Percentiles rank a stretch among this genome's conserved stretches.
Conservation (phyloP, 1,140 invertebrate genomes). For the Zaprionus davidi region DNA sequence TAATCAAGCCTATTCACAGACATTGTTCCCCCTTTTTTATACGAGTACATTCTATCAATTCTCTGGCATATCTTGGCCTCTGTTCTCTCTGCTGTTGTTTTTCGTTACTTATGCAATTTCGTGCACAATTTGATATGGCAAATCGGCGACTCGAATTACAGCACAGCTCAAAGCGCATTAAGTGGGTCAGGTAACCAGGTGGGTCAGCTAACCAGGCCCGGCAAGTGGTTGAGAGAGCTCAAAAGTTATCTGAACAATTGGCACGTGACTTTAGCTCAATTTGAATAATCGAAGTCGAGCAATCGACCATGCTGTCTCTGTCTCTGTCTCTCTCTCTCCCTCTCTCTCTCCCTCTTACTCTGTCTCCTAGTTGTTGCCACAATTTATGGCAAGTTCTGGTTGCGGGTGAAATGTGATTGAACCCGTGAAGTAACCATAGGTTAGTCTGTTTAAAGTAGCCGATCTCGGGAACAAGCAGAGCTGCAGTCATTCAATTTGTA, state of each 20-base stretch:
- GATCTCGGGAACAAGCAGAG: not conserved
- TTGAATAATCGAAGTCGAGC: constrained; percentile 4
- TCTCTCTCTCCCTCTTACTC: not conserved
- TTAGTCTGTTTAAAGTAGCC: not conserved
- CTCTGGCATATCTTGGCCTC: not conserved
- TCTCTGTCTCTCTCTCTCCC: no score
- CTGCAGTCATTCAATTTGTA: not conserved
- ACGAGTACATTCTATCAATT: not conserved
- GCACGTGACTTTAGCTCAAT: constrained; percentile 6
- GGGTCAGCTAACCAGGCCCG: not conserved
- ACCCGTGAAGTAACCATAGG: not conserved
- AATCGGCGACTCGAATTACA: constrained; percentile 3
- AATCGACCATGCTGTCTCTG: not conserved
- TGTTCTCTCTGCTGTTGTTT: not conserved
- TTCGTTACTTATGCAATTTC: constrained; percentile 4
- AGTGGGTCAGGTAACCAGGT: constrained; percentile 4
- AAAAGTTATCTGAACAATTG: constrained; percentile 9
- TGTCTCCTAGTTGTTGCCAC: not conserved
- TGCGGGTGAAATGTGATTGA: not conserved
- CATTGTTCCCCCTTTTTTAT: not conserved
- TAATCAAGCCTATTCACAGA: not conserved
- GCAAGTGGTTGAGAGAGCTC: not conserved
- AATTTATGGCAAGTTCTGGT: not conserved
- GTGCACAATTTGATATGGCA: constrained; percentile 11
- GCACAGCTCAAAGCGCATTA: not conserved